Evolutionary conservation across 2,113 vertebrate genomes (phyloP), one percentile per base, ranked within the genome.

Genomic region (Hippocampus zosterae): DNA sequence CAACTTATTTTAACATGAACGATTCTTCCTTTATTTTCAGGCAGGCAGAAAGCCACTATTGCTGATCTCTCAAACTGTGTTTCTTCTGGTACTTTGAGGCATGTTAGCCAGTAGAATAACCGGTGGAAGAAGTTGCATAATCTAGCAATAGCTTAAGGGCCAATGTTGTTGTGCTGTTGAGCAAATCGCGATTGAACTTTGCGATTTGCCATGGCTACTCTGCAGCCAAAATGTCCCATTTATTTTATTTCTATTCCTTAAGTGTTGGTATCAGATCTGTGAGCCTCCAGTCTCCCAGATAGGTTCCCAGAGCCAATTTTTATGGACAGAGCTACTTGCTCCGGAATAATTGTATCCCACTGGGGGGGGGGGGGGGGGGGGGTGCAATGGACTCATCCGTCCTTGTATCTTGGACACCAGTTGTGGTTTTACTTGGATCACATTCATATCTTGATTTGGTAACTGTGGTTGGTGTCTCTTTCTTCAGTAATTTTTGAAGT

Each of bases 1-100:
- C 84, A 91, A 92, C 84, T 82, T 81, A 79, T 88, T 89, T 81
- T 82, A 90, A 89, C 87, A 69, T 88, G 83, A 27, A 65, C 41
- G 89, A 91, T 59, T 84, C 78, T 84, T 84, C 76, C 70, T 76
- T 73, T 81, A 70, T 65, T 80, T 71, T 63, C 72, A 69, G 73
- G 78, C 84, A 73, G 72, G 76, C 57, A 40, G 53, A 83, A 70
- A 55, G 67, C 52, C 44, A 69, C 75, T 61, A 59, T 56, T 59
- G 68, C 37, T 42, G 63, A 57, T 16, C 29, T 65, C 67, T 67
- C 29, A 27, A 46, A 11, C 15, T 57, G 19, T 15, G 46, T 76
- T 40, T 76, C 67, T 8, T 46, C 12, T 65, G 23, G 1, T 46
- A 23, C 23, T 64, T 64, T 42, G 8, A 60, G 9, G 27, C 27